Evolutionary conservation across 2,888 invertebrate genomes (phyloP), one percentile per base, ranked within the genome.

Genomic region (Callimorpha dominula): DNA sequence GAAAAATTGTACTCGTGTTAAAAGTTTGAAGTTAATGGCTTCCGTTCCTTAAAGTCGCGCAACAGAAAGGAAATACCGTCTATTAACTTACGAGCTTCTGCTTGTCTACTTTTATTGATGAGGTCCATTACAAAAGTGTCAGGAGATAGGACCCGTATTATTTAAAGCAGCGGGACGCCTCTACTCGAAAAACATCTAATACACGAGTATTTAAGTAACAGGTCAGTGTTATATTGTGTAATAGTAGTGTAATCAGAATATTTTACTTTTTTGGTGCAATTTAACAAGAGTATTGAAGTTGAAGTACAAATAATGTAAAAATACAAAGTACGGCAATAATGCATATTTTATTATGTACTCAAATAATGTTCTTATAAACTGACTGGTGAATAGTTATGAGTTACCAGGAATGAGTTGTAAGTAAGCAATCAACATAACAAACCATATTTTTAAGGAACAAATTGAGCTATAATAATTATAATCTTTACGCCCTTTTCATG

Each of bases 11-110:
- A 31, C 31, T 31, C 31, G 31, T 31, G 9, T 31, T 20, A 17
- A 8, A 57, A 31, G 4, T 14, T 8, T n/a, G n/a, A 60, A 68
- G 31, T 11, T 46, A n/a, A 68, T 46, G 17, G 43, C 50, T 60
- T 54, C 5, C 54, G 11, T 17, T 11, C n/a, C 14, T 67, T 17
- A 43, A 67, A 67, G 11, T n/a, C 0, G 20, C 12, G 5, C 15
- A 67, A 54, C 15, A 54, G 31, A 42, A 54, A 43, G 12, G 31
- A 67, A n/a, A 67, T 63, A 4, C 43, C 17, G 40, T 40, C 40
- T 82, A 80, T 82, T 80, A 80, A 80, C 71, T 72, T 69, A 64
- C 63, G 52, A 65, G 72, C 62, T 73, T 78, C 64, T 72, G 52
- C 65, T 69, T 65, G 68, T 78, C 71, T 68, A 62, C 65, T 77